Evolutionary conservation across 2,797 vertebrate genomes (phyloP), one percentile per base, ranked within the genome.

Genomic region (Spinibarbus caldwelli): DNA sequence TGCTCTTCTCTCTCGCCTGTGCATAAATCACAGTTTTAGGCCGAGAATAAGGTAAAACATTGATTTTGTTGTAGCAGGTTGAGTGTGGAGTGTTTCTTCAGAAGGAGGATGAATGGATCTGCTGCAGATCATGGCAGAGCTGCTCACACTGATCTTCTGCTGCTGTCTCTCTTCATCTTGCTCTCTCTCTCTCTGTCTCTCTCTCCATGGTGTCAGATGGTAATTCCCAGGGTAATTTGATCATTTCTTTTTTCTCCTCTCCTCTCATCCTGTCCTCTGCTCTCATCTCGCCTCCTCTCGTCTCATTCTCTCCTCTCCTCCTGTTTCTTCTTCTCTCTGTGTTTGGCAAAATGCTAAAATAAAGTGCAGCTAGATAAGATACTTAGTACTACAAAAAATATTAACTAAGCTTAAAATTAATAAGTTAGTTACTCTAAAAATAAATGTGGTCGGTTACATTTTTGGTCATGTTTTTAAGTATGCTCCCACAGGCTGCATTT

Each of bases 1-100:
- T 76, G 86, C 87, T 90, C 87, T 86, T 92, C 75, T 83, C 71
- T 78, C 85, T 85, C 52, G 82, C 84, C 91, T 82, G 90, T 92
- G 91, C 91, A 90, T 92, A 94, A 94, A 94, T 94, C 90, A 92
- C 81, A 89, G 82, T 89, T 88, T 88, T 91, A 67, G 77, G 38
- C 86, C 87, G 89, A 93, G 87, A 92, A 89, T 93, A 78, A 90
- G 90, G 87, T 91, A 85, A 80, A 86, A 86, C 90, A 89, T 23
- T 89, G 94, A 86, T 94, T 95, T 92, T 86, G 83, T 90, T 85
- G 87, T 90, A 92, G 92, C 90, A 84, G 66, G 82, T 85, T 85
- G 26, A 54, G 59, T 82, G 87, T 72, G 78, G 73, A 47, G 34
- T 87, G 85, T 90, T 89, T 82, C 21, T 62, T 88, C 86, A 76